Evolutionary conservation across 2,888 invertebrate species (phyloP).

Genomic region (Pammene fasciana): DNA sequence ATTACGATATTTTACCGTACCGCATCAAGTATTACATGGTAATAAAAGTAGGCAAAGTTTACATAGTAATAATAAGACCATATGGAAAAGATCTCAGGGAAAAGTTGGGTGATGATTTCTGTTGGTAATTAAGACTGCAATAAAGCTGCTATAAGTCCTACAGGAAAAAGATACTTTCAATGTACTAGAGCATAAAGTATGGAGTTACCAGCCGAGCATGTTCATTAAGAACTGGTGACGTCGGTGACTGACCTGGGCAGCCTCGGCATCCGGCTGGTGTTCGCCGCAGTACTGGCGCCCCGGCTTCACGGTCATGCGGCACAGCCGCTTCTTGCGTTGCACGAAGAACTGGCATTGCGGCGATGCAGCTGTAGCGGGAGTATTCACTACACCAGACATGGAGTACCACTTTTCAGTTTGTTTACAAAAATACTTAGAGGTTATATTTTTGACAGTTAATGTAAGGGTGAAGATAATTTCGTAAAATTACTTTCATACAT

Average conservation of each 20-base stretch:
- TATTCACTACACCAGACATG: conserved; percentile 26
- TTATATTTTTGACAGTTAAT: conserved; percentile 23
- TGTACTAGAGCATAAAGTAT: background rate
- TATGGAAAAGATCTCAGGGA: conserved; percentile 41
- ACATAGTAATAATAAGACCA: background rate
- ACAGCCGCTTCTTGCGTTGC: conserved; percentile 87
- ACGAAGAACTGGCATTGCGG: conserved; percentile 86
- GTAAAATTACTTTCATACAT: too few relatives aligned
- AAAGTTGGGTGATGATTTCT: background rate
- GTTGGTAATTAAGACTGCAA: background rate
- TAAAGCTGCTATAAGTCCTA: background rate
- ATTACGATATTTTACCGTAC: too few relatives aligned
- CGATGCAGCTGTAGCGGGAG: conserved; percentile 10
- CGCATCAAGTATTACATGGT: too few relatives aligned
- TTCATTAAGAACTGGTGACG: conserved; percentile 22
- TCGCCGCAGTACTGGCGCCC: conserved; percentile 89
- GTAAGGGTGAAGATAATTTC: background rate
- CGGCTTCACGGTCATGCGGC: conserved; percentile 89
- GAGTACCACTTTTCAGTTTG: conserved; percentile 27
- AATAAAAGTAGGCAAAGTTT: background rate
- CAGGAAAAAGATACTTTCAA: background rate
- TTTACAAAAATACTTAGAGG: conserved; percentile 34
- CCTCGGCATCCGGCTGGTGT: conserved; percentile 77
- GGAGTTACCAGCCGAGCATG: background rate
- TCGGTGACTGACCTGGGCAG: conserved; percentile 58